phyloP scores from a whole-genome alignment of 2,797 vertebrate species.

The Philypnodon macrostomus region DNA sequence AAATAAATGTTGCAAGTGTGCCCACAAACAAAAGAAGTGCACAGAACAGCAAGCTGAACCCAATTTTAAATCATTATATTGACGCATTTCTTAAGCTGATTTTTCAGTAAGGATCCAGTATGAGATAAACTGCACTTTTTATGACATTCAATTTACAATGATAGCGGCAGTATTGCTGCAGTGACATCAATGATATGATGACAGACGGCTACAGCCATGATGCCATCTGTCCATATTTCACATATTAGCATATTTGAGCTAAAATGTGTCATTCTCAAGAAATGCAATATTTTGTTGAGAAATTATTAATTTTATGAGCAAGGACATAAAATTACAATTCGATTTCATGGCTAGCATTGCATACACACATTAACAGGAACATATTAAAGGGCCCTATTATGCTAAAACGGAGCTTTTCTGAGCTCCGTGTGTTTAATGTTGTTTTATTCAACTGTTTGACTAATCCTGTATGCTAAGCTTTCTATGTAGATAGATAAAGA shows the following conservation, averaged over 20 bases:
- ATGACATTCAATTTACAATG: conserved; percentile 58
- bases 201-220: conserved; percentile 63
- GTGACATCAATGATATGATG: conserved; percentile 69
- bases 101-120: conserved; percentile 45
- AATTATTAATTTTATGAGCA: conserved; percentile 53
- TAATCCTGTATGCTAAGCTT: too few relatives aligned
- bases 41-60: conserved; percentile 16
- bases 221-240: conserved; percentile 63
- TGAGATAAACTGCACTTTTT: conserved; percentile 56
- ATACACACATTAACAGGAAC: too few relatives aligned
- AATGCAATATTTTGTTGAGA: conserved; percentile 52
- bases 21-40: conserved; percentile 15
- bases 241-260: conserved; percentile 60
- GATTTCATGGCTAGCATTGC: conserved; percentile 28
- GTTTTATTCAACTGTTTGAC: too few relatives aligned
- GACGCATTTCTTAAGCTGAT: conserved; percentile 31
- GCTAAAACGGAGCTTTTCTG: too few relatives aligned
- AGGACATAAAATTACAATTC: conserved; percentile 41
- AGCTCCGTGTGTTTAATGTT: too few relatives aligned
- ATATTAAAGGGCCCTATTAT: too few relatives aligned
- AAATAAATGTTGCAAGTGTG: conserved; percentile 23
- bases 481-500: too few relatives aligned
- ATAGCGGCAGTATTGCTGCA: conserved; percentile 54
- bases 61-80: conserved; percentile 33
- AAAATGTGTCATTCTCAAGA: conserved; percentile 57